Percentiles rank a stretch among this genome's conserved stretches.
Evolutionary conservation across 1,140 invertebrate species (phyloP).

Genomic region (Eurosta solidaginis): DNA sequence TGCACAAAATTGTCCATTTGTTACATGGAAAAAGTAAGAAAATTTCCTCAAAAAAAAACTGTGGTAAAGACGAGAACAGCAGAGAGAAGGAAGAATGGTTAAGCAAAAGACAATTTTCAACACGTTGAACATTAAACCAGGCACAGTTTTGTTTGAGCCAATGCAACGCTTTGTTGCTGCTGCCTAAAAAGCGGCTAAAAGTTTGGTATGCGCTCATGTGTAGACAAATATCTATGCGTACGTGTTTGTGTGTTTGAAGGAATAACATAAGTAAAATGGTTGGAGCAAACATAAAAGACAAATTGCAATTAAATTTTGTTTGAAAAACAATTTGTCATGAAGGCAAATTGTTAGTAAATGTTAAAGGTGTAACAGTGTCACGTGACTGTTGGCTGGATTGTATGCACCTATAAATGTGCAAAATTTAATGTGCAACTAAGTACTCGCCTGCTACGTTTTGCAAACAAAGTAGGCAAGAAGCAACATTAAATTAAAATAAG

Average conservation of each 20-base stretch:
- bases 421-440: not conserved
- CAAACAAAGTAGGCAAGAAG: not conserved
- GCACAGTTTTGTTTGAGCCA: too few species aligned
- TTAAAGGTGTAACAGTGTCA: not conserved
- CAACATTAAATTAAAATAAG: not conserved
- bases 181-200: not conserved
- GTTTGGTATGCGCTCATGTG: not conserved
- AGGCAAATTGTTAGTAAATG: conserved; percentile 21
- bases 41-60: conserved; percentile 24
- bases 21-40: conserved; percentile 1
- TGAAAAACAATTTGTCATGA: conserved; percentile 28
- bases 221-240: too few species aligned
- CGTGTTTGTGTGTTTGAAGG: too few species aligned
- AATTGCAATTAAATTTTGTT: conserved; percentile 28
- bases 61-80: not conserved
- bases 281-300: not conserved
- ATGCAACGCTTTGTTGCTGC: not conserved
- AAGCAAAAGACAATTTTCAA: conserved; percentile 2
- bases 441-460: not conserved
- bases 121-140: not conserved
- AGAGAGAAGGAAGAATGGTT: not conserved
- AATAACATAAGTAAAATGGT: not conserved
- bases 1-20: conserved; percentile 6
- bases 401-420: not conserved
- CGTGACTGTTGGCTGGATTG: not conserved